These are phyloP conservation scores for Neogale vison DNA, from an alignment of 2,113 vertebrate genomes.

Conservation along the genomic window DNA sequence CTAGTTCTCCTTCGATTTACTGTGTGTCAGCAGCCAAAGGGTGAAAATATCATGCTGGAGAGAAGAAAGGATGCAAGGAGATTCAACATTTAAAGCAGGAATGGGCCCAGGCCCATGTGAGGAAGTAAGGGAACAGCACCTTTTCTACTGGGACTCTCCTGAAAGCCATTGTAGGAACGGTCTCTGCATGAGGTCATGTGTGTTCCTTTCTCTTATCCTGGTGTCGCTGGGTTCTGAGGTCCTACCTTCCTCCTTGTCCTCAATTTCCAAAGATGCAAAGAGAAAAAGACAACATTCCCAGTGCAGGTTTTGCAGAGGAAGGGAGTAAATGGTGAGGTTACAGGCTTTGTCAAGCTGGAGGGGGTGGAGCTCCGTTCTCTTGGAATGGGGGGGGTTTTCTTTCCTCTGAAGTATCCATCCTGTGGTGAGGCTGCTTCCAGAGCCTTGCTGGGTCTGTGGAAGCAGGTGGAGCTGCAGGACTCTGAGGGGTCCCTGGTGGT, in stretches of 20 bases:
- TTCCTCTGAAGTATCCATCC: neutral
- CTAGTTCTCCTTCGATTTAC: neutral
- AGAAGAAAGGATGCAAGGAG: neutral
- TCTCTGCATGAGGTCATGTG: accelerated
- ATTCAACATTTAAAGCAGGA: neutral
- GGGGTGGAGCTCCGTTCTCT: neutral
- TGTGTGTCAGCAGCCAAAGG: neutral
- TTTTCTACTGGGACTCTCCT: neutral
- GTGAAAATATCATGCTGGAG: too few species aligned
- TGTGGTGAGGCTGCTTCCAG: neutral
- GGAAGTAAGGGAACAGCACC: neutral
- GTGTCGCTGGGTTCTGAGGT: accelerated
- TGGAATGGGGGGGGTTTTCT: neutral
- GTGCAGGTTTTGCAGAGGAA: neutral
- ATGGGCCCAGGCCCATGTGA: too few species aligned
- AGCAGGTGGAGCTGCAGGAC: neutral
- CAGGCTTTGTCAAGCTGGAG: neutral
- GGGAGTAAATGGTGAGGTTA: too few species aligned
- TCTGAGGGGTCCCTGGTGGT: neutral
- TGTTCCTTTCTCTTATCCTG: neutral
- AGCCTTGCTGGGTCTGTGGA: neutral
- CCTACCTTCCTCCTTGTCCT: neutral
- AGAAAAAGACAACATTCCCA: neutral
- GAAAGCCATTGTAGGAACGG: accelerated
- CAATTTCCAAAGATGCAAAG: accelerated